phyloP scores from a whole-genome alignment of 2,888 invertebrate species.

The Trissoscelio sp. region DNA sequence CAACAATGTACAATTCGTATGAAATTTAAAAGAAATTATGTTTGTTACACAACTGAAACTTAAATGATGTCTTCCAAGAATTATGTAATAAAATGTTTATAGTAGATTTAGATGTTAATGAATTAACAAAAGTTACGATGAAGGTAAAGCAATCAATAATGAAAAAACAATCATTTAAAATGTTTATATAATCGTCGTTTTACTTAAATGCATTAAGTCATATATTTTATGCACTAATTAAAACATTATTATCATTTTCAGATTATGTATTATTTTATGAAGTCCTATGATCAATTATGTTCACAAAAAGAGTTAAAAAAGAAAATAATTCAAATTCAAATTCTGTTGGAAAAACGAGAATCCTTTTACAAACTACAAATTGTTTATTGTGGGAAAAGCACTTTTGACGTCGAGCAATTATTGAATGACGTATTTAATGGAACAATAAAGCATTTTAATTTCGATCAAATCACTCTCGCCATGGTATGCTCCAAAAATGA shows the following conservation, averaged over 20 bases:
- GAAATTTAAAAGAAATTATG: too few relatives aligned
- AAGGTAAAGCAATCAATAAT: slow-evolving; percentile 13
- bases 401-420: slow-evolving; percentile 27
- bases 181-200: too few relatives aligned
- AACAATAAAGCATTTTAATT: neutral
- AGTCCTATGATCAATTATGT: slow-evolving; percentile 22
- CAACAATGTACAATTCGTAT: too few relatives aligned
- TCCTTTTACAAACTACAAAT: slow-evolving; percentile 34
- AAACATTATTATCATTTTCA: slow-evolving; percentile 20
- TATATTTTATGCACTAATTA: too few relatives aligned
- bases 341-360: slow-evolving; percentile 30
- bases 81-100: slow-evolving; percentile 7
- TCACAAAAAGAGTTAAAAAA: neutral
- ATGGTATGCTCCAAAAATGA: slow-evolving; percentile 37
- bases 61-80: neutral
- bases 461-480: slow-evolving; percentile 13
- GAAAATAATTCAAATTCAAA: slow-evolving; percentile 48
- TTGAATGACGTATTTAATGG: slow-evolving; percentile 22
- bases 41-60: too few relatives aligned
- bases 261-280: slow-evolving; percentile 20
- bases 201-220: too few relatives aligned
- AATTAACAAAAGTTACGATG: neutral
- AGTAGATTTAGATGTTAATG: neutral
- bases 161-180: too few relatives aligned
- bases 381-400: slow-evolving; percentile 37